These are phyloP conservation scores for Colistium nudipinnis DNA, from an alignment of 2,113 vertebrate species.

Conservation along the genomic window DNA sequence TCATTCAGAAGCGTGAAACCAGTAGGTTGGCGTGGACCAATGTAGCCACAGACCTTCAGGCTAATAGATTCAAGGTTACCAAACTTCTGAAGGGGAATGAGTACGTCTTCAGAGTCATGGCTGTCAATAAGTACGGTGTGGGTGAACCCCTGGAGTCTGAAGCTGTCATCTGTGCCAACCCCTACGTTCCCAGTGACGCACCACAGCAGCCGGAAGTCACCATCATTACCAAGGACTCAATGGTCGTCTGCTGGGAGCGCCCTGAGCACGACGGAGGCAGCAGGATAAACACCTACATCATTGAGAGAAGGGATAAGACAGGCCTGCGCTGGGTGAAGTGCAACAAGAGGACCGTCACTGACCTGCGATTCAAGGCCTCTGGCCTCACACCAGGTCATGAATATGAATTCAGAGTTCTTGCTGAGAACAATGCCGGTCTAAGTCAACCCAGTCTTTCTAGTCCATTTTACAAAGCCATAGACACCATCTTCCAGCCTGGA, in stretches of 20 bases:
- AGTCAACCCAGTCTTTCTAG: constrained; percentile 92
- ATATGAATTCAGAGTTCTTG: constrained; percentile 95
- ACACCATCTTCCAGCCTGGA: constrained; percentile 95
- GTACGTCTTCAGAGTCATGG: constrained; percentile 98
- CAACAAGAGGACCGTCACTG: constrained; percentile 93
- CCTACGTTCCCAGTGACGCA: constrained; percentile 91
- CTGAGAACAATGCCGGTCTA: constrained; percentile 95
- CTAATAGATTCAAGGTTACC: constrained; percentile 94
- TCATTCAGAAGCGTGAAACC: constrained; percentile 96
- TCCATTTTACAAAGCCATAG: constrained; percentile 94
- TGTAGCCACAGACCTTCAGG: constrained; percentile 91
- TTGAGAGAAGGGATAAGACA: constrained; percentile 93
- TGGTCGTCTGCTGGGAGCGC: constrained; percentile 97
- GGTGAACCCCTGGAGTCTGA: constrained; percentile 95
- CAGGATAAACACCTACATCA: constrained; percentile 92
- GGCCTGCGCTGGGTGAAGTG: constrained; percentile 99
- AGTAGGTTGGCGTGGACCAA: constrained; percentile 97
- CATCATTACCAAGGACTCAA: constrained; percentile 93
- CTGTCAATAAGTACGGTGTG: constrained; percentile 97
- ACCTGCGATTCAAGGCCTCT: constrained; percentile 93
- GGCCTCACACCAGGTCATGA: constrained; percentile 94
- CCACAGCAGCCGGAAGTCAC: constrained; percentile 95
- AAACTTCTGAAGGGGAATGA: constrained; percentile 98
- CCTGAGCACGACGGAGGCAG: constrained; percentile 97
- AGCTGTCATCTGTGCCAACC: constrained; percentile 89